Conservation (phyloP, 2,797 vertebrate species). For the Anableps anableps region DNA sequence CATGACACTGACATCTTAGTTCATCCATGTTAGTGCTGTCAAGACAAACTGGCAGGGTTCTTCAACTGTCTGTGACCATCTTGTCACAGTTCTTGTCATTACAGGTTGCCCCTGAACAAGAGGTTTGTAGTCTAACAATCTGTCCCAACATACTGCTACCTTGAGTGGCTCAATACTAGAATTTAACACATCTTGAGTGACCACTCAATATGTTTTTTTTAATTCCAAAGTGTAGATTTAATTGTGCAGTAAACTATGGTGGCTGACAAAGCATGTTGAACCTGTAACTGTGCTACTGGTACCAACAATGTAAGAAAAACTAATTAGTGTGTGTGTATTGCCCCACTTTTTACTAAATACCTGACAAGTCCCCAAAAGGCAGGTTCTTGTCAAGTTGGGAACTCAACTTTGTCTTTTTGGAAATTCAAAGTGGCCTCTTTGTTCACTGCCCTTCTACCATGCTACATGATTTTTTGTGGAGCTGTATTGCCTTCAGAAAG, state of each 20-base stretch:
- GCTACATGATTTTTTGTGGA: background rate
- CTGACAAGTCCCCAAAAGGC: background rate
- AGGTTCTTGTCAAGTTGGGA: slow-evolving; percentile 1
- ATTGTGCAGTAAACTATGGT: background rate
- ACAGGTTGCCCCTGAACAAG: background rate
- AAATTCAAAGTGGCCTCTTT: background rate
- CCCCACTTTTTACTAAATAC: background rate
- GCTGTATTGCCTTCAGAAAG: slow-evolving; percentile 1
- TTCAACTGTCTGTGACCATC: background rate
- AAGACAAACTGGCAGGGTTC: background rate
- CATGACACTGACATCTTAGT: background rate
- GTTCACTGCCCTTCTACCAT: background rate
- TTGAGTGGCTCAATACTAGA: too few relatives aligned
- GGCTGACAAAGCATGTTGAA: background rate
- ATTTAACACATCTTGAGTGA: background rate
- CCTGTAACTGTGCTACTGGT: background rate
- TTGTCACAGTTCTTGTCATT: background rate
- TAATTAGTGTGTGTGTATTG: background rate
- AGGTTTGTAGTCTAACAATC: background rate
- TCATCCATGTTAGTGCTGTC: background rate
- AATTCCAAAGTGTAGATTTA: background rate
- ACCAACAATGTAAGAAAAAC: background rate
- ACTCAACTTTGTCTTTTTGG: background rate
- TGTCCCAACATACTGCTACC: background rate
- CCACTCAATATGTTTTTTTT: background rate